Base-by-base conservation (phyloP, 2,113 vertebrate species). In the Ciconia maguari region DNA sequence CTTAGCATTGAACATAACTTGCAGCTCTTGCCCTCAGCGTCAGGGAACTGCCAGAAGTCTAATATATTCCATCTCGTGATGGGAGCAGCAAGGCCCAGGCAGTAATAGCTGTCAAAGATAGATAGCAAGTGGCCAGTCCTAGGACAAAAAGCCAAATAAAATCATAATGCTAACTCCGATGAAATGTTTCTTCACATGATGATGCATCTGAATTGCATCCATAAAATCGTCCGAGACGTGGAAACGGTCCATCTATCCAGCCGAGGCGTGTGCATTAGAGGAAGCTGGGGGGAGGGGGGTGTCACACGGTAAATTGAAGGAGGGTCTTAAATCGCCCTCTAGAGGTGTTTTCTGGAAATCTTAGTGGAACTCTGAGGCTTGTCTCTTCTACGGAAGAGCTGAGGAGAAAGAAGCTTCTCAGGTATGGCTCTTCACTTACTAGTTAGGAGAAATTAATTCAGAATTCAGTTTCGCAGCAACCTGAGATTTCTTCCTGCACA, bases 161-260 rank as follows among this genome's bases (percentile, higher is more conserved):
- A 46, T 30, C 1, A 0, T 77, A 16, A 34, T 30, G 11, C n/a
- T n/a, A 11, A 54, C 19, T 34, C 4, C 0, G 0, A 8, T 60
- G 1, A 81, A 89, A 20, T 49, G 13, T 54, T 75, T 42, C 9
- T 81, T 76, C 78, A 20, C 25, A 3, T 29, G 14, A 36, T 64
- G 44, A 10, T 1, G 1, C 19, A 16, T 70, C 27, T 34, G 51
- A 83, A 2, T 29, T 80, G 32, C 21, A 62, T 74, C 29, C 0
- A 4, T 83, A 46, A 90, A 90, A 20, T 32, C 0, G 2, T 25
- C 49, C 16, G 32, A 54, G 9, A 41, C 0, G 1, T 42, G 34
- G 11, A 46, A 58, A 12, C 7, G 4, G 6, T 70, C n/a, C 6
- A 2, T 41, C 3, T 70, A 0, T 30, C 8, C 18, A 15, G 16